Base-by-base conservation (phyloP, 2,113 vertebrate species). In the Callospermophilus lateralis region DNA sequence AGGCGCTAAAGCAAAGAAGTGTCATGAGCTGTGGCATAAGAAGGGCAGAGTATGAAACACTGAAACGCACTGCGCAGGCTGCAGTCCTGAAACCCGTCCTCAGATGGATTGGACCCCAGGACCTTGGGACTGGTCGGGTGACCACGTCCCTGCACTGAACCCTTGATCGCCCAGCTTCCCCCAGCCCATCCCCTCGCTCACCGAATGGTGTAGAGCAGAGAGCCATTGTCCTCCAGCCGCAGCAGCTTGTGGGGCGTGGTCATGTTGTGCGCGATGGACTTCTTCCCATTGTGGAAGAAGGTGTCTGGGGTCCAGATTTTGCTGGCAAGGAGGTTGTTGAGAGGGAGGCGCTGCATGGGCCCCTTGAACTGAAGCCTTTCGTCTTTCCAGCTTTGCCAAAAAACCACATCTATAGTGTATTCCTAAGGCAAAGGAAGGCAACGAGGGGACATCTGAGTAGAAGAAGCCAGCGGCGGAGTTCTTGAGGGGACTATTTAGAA, bases 221-320 rank as follows among this genome's bases (percentile, higher is more conserved):
- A 99, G 51, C 99, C 99, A 0, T 99, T 99, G 16, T 99, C 99
- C 74, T 99, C 99, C 83, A 99, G 98, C 51, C 99, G 98, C 97
- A 99, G 99, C 19, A 99, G 99, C 97, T 99, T 99, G 99, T 99
- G 99, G 12, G 99, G 99, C 0, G 99, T 99, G 3, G 99, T 99
- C 99, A 99, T 99, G 95, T 99, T 99, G 97, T 99, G 99, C 1
- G 99, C 99, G 3, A 99, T 99, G 97, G 99, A 99, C 96, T 99
- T 99, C 98, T 99, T 99, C 85, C 99, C 99, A 0, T 99, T 99
- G 94, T 99, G 99, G 97, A 99, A 99, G 96, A 99, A 99, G 1
- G 99, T 99, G 97, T 99, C 99, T 0, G 99, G 99, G 2, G 99
- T 99, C 99, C 99, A 99, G 98, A 99, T 99, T 98, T 99, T 99